Evolutionary conservation across 2,113 vertebrate species (phyloP).

Genomic region (Theristicus caerulescens): DNA sequence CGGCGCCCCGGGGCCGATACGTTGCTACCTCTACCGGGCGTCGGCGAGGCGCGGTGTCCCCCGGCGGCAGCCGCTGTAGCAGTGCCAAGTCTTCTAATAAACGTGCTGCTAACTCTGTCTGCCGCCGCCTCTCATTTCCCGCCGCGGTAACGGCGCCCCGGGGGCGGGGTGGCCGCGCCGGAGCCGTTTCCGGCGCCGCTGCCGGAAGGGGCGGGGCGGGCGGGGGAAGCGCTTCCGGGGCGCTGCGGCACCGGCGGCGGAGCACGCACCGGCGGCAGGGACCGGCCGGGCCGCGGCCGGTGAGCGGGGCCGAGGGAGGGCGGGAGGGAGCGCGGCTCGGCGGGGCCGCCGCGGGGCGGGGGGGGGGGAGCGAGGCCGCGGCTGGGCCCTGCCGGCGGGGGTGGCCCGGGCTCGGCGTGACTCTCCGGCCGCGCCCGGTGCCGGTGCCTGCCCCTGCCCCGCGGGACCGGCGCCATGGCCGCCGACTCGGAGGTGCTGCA

Average conservation of each 20-base stretch:
- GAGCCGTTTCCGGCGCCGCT: background rate
- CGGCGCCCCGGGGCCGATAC: background rate
- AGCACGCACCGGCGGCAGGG: background rate
- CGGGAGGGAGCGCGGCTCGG: background rate
- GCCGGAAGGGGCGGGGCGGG: background rate
- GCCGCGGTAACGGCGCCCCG: background rate
- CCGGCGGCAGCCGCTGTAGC: conserved; percentile 41
- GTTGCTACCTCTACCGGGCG: conserved; percentile 46
- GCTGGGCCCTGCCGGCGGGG: background rate
- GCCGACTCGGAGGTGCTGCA: conserved; percentile 80
- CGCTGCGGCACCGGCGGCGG: background rate
- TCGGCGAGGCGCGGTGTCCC: conserved; percentile 1
- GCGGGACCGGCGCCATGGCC: conserved; percentile 69
- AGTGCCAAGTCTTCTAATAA: conserved; percentile 55
- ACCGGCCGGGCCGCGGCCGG: background rate
- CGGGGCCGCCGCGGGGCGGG: background rate
- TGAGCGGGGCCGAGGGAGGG: background rate
- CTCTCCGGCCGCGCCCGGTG: background rate
- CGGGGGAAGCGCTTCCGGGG: background rate
- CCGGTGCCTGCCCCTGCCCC: background rate
- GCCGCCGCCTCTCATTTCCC: conserved; percentile 28
- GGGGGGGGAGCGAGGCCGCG: background rate
- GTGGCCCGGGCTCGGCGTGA: background rate
- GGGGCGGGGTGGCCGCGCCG: background rate
- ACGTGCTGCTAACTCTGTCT: conserved; percentile 51